Percentiles rank a stretch among this genome's conserved stretches.
phyloP scores from a whole-genome alignment of 2,888 invertebrate genomes.

The Eledone cirrhosa region DNA sequence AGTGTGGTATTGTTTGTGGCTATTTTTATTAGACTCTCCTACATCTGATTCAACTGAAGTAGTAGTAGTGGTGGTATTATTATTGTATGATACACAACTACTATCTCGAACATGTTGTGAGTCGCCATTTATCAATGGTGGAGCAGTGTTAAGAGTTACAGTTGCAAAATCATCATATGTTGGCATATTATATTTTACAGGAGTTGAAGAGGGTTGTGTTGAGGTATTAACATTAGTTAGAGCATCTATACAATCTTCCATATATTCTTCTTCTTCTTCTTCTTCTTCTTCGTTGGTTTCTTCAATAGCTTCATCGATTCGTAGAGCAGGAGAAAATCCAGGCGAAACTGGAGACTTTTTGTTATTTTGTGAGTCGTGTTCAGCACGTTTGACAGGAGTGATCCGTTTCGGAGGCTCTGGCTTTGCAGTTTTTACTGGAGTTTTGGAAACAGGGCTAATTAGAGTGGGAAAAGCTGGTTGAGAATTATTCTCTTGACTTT shows the following conservation, averaged over 20 bases:
- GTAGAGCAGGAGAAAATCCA: not conserved
- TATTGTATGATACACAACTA: not conserved
- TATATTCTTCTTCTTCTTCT: conserved; percentile 3
- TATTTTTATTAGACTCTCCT: too few relatives aligned
- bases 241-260: not conserved
- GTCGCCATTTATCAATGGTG: not conserved
- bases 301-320: conserved; percentile 17
- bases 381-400: conserved; percentile 17
- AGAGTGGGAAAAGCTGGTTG: not conserved
- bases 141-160: not conserved
- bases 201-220: not conserved
- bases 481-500: conserved; percentile 4
- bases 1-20: not conserved
- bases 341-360: conserved; percentile 15
- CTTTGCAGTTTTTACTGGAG: conserved; percentile 12
- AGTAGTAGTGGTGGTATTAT: not conserved
- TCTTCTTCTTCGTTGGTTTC: conserved; percentile 6
- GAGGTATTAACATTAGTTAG: not conserved
- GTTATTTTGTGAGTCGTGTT: conserved; percentile 5
- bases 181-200: not conserved
- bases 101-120: not conserved
- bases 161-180: not conserved
- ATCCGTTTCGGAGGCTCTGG: conserved; percentile 15
- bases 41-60: not conserved
- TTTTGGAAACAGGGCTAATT: conserved; percentile 2